Conservation (phyloP, 2,113 vertebrate genomes). For the Cettia cetti region DNA sequence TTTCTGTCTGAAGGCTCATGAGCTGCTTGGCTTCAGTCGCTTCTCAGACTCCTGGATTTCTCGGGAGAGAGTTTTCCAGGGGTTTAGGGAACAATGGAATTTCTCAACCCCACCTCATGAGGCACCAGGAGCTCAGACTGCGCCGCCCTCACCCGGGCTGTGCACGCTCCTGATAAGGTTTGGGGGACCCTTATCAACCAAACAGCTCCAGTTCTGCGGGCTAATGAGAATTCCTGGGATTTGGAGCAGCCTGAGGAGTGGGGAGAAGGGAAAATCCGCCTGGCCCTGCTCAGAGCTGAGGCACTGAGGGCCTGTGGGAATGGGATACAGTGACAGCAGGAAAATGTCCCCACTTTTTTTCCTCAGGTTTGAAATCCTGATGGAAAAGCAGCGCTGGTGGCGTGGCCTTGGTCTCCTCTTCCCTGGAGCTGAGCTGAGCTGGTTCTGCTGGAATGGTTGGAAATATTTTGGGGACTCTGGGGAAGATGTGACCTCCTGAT, state of each 20-base stretch:
- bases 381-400: background rate
- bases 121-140: background rate
- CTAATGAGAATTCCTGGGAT: background rate
- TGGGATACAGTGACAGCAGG: background rate
- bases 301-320: background rate
- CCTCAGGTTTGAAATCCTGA: background rate
- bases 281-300: background rate
- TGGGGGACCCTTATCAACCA: too few species aligned
- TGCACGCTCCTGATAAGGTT: background rate
- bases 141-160: fast-evolving
- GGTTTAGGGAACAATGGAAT: background rate
- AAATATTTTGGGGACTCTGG: background rate
- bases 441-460: background rate
- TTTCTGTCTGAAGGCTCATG: fast-evolving
- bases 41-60: background rate
- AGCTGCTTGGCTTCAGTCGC: background rate
- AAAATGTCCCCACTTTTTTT: background rate
- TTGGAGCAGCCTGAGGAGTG: background rate
- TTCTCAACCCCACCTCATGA: background rate
- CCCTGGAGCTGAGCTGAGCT: background rate
- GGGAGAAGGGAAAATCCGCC: background rate
- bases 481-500: background rate
- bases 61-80: fast-evolving
- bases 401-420: background rate
- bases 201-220: background rate